A percentile compares a stretch with the other conserved stretches of the same genome.
Evolutionary conservation across 2,797 vertebrate species (phyloP).

Genomic region (Varecia variegata): DNA sequence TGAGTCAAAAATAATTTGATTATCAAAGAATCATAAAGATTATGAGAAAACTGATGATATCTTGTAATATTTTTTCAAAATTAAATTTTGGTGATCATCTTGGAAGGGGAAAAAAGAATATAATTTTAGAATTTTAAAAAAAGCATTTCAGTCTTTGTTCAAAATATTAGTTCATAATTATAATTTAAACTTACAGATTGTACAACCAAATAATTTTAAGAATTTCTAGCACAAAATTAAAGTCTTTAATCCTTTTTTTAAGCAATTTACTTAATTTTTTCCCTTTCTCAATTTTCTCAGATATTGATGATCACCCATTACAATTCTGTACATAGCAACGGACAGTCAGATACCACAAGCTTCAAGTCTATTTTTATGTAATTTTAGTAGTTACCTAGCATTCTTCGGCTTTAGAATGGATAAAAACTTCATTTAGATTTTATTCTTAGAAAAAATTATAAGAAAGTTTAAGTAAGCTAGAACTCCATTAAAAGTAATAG

Average conservation of each 20-base stretch:
- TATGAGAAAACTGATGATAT: not conserved
- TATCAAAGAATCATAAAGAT: not conserved
- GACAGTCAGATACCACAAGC: not conserved
- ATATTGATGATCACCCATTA: not conserved
- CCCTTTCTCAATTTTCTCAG: not conserved
- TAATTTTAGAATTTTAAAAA: not conserved
- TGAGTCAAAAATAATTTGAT: not conserved
- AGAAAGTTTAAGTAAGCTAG: constrained; percentile 39
- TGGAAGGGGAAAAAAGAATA: not conserved
- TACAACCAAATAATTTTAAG: not conserved
- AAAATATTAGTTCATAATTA: not conserved
- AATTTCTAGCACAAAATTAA: not conserved
- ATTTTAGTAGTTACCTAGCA: not conserved
- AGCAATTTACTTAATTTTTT: not conserved
- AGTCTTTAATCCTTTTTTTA: not conserved
- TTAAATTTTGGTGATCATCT: not conserved
- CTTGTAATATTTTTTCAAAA: not conserved
- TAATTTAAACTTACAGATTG: not conserved
- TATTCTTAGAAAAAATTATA: constrained; percentile 20
- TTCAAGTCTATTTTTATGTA: not conserved
- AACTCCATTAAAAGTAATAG: constrained; percentile 65
- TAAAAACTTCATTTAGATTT: constrained; percentile 47
- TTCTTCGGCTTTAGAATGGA: not conserved
- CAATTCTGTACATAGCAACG: not conserved
- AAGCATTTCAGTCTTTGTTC: not conserved